Percentiles rank a stretch among this genome's conserved stretches.
Conservation (phyloP, 1,140 invertebrate genomes). For the Drosophila tsacasi region DNA sequence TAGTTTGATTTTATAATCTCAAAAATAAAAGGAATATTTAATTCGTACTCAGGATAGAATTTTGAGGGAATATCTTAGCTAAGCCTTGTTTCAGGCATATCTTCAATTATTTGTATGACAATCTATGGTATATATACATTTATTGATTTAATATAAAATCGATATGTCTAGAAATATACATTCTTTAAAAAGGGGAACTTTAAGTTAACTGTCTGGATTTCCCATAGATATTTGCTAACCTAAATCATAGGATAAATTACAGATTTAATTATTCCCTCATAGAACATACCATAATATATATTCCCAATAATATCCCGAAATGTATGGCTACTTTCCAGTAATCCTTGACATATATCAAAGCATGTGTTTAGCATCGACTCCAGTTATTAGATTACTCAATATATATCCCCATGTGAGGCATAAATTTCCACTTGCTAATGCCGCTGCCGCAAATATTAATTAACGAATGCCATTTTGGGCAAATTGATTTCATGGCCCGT, state of each 20-base stretch:
- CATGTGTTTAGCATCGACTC: constrained; percentile 10
- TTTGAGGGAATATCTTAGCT: background rate
- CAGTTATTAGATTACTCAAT: constrained; percentile 29
- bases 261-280: background rate
- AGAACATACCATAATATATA: background rate
- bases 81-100: background rate
- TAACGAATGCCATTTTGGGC: constrained; percentile 56
- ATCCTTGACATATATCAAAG: constrained; percentile 16
- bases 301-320: background rate
- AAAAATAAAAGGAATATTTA: background rate
- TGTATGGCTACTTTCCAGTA: constrained; percentile 1
- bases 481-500: constrained; percentile 67
- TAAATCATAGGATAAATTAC: background rate
- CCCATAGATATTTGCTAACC: background rate
- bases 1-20: background rate
- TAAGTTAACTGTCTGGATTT: background rate
- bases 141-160: background rate
- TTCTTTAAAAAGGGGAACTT: background rate
- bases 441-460: constrained; percentile 71
- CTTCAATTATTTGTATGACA: background rate
- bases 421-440: constrained; percentile 61
- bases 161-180: too few species aligned
- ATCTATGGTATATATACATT: background rate
- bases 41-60: background rate
- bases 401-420: constrained; percentile 36